A percentile compares a stretch with the other conserved stretches of the same genome.
These are phyloP conservation scores for Chironomus tentans DNA, from an alignment of 2,888 invertebrate genomes.

Conservation along the genomic window DNA sequence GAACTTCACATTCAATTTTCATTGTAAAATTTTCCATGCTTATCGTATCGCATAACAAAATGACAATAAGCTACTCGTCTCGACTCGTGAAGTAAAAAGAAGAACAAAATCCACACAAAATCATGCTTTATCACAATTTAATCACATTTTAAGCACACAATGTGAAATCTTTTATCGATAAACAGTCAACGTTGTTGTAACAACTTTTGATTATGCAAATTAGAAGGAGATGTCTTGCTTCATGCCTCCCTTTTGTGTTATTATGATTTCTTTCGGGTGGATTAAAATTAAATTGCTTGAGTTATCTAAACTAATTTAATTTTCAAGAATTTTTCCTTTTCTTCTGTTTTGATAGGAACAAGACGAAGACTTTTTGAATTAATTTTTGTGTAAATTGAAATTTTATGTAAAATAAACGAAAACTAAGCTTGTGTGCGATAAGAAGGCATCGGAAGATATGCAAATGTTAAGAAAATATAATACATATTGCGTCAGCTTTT, in stretches of 20 bases:
- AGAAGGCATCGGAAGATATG: no score
- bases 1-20: no score
- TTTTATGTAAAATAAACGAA: no score
- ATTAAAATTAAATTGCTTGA: no score
- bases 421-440: no score
- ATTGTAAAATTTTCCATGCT: no score
- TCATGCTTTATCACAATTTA: constrained; percentile 12
- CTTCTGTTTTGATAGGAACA: neutral
- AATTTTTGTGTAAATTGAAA: no score
- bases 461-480: no score
- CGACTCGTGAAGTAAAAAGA: no score
- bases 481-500: no score
- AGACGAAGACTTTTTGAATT: no score
- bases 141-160: neutral
- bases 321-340: neutral
- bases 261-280: neutral
- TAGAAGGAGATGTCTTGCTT: neutral
- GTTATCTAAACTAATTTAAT: no score
- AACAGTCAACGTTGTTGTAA: neutral
- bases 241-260: neutral
- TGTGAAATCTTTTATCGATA: neutral
- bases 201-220: constrained; percentile 11
- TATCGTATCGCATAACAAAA: neutral
- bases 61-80: neutral
- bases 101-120: neutral